phyloP scores from a whole-genome alignment of 1,140 invertebrate species.

The Drosophila parabipectinata region DNA sequence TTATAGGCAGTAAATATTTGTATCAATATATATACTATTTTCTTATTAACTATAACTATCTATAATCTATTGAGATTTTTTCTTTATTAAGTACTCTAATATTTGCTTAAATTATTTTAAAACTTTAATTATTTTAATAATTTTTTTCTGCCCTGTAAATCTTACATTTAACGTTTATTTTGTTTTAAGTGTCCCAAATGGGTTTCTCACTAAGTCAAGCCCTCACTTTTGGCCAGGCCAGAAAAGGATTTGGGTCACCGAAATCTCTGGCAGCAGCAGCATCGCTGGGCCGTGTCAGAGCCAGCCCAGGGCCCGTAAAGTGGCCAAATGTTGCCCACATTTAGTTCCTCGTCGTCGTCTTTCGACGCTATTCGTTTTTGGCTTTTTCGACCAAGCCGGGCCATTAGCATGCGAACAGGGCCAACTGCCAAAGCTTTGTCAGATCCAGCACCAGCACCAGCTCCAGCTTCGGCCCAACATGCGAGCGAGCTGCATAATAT shows the following conservation, averaged over 20 bases:
- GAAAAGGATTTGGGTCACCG: conserved; percentile 76
- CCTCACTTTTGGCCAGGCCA: conserved; percentile 49
- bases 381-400: conserved; percentile 9
- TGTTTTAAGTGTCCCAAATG: conserved; percentile 34
- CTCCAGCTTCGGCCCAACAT: conserved; percentile 7
- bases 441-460: conserved; percentile 16
- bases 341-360: conserved; percentile 32
- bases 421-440: conserved; percentile 19
- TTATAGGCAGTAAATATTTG: no score
- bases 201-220: conserved; percentile 38
- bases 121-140: no score
- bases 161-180: neutral
- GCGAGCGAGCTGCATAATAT: conserved; percentile 35
- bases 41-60: no score
- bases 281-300: neutral
- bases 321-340: conserved; percentile 75
- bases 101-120: neutral
- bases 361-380: conserved; percentile 6
- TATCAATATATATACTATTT: no score
- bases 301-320: conserved; percentile 44
- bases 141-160: neutral
- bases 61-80: no score
- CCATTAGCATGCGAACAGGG: conserved; percentile 55
- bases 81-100: no score
- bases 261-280: conserved; percentile 68